Conservation (phyloP, 2,888 invertebrate species). For the Hydrotaea diabolus region DNA sequence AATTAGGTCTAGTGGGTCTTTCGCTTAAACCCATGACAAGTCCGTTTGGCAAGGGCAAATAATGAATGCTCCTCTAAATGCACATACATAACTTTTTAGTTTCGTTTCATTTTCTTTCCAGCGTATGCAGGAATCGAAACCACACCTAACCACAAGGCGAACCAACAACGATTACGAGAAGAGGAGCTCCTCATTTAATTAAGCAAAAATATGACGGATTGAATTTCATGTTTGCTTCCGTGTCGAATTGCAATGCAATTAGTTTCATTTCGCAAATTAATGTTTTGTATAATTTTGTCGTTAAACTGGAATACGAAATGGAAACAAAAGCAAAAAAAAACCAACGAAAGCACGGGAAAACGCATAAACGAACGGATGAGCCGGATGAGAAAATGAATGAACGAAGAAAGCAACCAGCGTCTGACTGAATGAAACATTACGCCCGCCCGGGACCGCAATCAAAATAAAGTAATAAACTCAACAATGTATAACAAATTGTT, state of each 20-base stretch:
- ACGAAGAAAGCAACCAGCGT: no score
- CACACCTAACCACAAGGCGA: not conserved
- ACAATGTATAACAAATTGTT: slow-evolving; percentile 65
- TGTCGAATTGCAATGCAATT: slow-evolving; percentile 53
- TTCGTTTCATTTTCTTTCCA: not conserved
- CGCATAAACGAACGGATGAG: not conserved
- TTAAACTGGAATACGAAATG: slow-evolving; percentile 35
- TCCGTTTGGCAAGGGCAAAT: no score
- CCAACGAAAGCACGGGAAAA: not conserved
- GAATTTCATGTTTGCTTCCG: slow-evolving; percentile 41
- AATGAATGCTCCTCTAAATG: not conserved
- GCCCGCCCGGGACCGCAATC: slow-evolving; percentile 19
- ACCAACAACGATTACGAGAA: not conserved
- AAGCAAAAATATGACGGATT: slow-evolving; percentile 33
- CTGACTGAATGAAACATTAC: not conserved
- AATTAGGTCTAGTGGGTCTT: not conserved
- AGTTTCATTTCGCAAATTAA: slow-evolving; percentile 52
- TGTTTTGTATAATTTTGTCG: slow-evolving; percentile 48
- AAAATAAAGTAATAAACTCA: slow-evolving; percentile 63
- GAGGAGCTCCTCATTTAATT: slow-evolving; percentile 15
- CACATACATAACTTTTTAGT: not conserved
- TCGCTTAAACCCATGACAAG: not conserved
- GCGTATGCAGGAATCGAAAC: not conserved
- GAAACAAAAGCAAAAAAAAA: not conserved
- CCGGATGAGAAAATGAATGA: no score